Evolutionary conservation across 2,888 invertebrate genomes (phyloP), one percentile per base, ranked within the genome.

Genomic region (Elysia crispata): DNA sequence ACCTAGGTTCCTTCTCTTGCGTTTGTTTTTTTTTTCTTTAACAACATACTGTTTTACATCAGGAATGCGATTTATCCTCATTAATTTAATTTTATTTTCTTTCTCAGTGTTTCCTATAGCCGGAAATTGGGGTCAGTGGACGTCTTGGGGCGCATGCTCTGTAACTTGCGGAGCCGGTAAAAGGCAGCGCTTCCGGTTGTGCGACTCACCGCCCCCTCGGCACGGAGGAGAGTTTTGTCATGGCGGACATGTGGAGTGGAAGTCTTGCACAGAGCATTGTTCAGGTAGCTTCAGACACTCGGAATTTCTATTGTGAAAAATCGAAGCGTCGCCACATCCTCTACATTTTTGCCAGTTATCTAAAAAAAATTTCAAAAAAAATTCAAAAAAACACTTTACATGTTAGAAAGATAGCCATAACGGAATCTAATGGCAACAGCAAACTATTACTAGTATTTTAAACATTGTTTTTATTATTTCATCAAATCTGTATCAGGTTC

Each of bases 141-240:
- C 96, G 67, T 93, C 95, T 76, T 97, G 97, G 97, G 96, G 96
- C 0, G 94, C 95, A 0, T 97, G 97, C 89, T 85, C 88, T 5
- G 96, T 96, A 0, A 95, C 94, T 82, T 95, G 95, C 81, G 94
- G 95, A 66, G 95, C 95, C 74, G 97, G 97, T 0, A 96, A 95
- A 23, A 94, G 95, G 83, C 96, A 95, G 91, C 94, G 97, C 23
- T 96, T 96, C 92, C 94, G 97, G 85, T 95, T 96, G 92, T 97
- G 97, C 90, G 97, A 91, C 95, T 95, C 0, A 97, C 97, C 0
- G 95, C 96, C 0, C 97, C 97, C 0, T 41, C 94, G 95, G 64
- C 96, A 97, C 89, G 97, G 97, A 0, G 96, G 97, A 18, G 95
- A 95, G 91, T 97, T 96, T 92, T 97, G 97, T 89, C 95, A 81